Conservation (phyloP, 1,140 invertebrate species). For the Caligus rogercresseyi region DNA sequence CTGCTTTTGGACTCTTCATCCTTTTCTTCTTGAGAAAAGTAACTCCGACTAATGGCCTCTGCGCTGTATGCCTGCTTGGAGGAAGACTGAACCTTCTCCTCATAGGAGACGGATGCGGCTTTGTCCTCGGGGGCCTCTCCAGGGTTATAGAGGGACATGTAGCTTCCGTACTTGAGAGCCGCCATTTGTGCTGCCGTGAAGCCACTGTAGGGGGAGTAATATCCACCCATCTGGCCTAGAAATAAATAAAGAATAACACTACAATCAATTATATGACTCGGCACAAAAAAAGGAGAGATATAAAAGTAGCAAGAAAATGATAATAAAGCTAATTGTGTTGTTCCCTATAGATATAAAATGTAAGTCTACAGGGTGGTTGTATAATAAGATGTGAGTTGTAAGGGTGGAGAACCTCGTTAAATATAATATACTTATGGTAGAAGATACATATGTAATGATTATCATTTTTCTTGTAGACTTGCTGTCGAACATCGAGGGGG, state of each 20-base stretch:
- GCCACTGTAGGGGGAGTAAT: conserved; percentile 15
- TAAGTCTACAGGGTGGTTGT: no score
- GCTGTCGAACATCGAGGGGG: no score
- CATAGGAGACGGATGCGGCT: background rate
- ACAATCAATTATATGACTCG: no score
- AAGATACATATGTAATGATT: no score
- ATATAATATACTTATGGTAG: no score
- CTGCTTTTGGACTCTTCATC: background rate
- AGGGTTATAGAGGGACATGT: background rate
- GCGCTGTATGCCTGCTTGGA: background rate
- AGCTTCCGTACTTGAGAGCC: conserved; percentile 12
- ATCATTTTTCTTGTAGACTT: no score
- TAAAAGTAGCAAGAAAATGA: no score
- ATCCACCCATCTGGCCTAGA: conserved; percentile 18
- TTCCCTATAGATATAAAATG: no score
- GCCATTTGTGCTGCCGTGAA: conserved; percentile 15
- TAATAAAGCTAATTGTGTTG: no score
- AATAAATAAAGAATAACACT: background rate
- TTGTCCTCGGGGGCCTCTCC: background rate
- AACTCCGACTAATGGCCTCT: background rate
- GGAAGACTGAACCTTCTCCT: background rate
- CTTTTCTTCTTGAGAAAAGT: background rate
- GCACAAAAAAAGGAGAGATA: no score
- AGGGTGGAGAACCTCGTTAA: no score
- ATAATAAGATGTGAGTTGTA: no score